phyloP scores from a whole-genome alignment of 2,113 vertebrate species.

The Mesoclemmys tuberculata region DNA sequence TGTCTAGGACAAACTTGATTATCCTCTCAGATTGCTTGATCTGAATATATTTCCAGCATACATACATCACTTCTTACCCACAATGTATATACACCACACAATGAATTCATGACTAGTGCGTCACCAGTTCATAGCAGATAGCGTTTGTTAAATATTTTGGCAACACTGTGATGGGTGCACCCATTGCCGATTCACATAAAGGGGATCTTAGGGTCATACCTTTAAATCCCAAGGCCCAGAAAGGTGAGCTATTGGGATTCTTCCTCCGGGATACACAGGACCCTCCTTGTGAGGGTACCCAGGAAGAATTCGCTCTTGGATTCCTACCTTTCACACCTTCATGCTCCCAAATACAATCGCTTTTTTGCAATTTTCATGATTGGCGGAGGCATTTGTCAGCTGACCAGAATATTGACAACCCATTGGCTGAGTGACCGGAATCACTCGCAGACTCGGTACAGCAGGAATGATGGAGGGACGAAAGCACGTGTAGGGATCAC shows the following conservation, averaged over 20 bases:
- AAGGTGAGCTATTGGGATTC: not conserved
- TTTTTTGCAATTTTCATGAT: not conserved
- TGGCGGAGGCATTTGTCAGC: conserved; percentile 18
- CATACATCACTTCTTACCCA: not conserved
- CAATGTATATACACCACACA: not conserved
- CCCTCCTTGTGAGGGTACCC: not conserved
- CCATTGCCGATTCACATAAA: not conserved
- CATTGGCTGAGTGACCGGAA: not conserved
- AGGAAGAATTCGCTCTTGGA: conserved; percentile 1
- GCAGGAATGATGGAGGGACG: not conserved
- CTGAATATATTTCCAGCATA: not conserved
- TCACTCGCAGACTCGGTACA: not conserved
- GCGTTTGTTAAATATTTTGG: not conserved
- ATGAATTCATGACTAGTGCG: not conserved
- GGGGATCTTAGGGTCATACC: not conserved
- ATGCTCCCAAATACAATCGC: conserved; percentile 11
- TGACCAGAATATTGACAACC: not conserved
- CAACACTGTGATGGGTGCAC: not conserved
- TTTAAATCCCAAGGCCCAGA: not conserved
- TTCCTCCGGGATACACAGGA: not conserved
- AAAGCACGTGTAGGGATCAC: not conserved
- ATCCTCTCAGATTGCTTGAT: not conserved
- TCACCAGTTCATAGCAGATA: not conserved
- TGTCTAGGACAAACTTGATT: not conserved
- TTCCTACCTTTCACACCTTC: not conserved